These are phyloP conservation scores for Monarcha castaneiventris DNA, from an alignment of 2,113 vertebrate species.

Conservation along the genomic window DNA sequence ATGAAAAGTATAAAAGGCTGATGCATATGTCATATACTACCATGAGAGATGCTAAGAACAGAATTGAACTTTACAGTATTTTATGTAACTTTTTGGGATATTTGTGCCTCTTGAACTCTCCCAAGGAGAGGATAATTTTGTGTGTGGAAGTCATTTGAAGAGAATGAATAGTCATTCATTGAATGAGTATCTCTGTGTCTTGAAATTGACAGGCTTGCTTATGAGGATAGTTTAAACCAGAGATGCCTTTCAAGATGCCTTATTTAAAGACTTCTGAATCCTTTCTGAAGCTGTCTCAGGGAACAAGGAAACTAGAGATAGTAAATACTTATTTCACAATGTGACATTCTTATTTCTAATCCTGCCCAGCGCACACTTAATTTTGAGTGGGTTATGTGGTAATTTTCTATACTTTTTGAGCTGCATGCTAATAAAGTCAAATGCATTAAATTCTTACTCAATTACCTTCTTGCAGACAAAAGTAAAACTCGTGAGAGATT, in stretches of 20 bases:
- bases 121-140: neutral
- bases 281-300: neutral
- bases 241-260: neutral
- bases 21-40: neutral
- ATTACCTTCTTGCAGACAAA: conserved; percentile 73
- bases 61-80: neutral
- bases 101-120: neutral
- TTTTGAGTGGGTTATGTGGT: neutral
- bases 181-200: neutral
- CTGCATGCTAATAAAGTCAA: neutral
- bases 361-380: neutral
- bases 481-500: conserved; percentile 82
- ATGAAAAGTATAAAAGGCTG: neutral
- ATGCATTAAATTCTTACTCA: neutral
- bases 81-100: neutral
- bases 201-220: neutral
- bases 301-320: neutral
- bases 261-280: neutral
- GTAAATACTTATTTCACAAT: neutral
- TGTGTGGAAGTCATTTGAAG: neutral
- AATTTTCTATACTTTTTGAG: neutral
- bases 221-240: neutral
- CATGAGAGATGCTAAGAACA: neutral
- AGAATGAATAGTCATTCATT: neutral
- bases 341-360: neutral